Base-by-base conservation (phyloP, 2,888 invertebrate species). In the Eilema griseolum region DNA sequence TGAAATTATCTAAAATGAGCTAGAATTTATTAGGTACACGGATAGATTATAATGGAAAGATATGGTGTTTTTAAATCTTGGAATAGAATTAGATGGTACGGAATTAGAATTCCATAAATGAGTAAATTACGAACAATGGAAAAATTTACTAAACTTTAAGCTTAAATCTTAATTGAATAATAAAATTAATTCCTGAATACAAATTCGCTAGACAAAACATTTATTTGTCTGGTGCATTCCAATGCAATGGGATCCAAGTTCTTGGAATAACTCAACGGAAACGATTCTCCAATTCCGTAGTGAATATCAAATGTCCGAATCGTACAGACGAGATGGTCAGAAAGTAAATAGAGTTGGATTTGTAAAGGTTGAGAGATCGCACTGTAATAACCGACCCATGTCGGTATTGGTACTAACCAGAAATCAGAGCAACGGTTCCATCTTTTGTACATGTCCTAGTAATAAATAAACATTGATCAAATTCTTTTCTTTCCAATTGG, bases 241-340 rank as follows among this genome's bases (percentile, higher is more conserved):
- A 68, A 74, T 67, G 59, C 71, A 75, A 73, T 75, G 67, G 68
- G 56, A 71, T 67, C 71, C 75, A 76, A 82, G 76, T 76, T 73
- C 77, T 69, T 66, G 33, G 62, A 75, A 81, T 82, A 78, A 83
- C 83, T 85, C 76, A 76, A 72, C 73, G 77, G 78, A 85, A 86
- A 85, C 85, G 84, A 85, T 86, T 83, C 84, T 79, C 83, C 83
- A 81, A 82, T 76, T 77, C 75, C 84, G 77, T 75, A 77, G 80
- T 87, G 88, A 90, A 90, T 89, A 86, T 87, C 82, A 86, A 89
- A 86, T 86, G 80, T 85, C 83, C 84, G 85, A 81, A 79, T 78
- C 76, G 79, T 66, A 76, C 78, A 82, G 79, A 81, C 80, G 85
- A 82, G 79, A 81, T 80, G 85, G 78, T 79, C 70, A 71, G 79